These are phyloP conservation scores for Taphrorychus bicolor DNA, from an alignment of 2,888 invertebrate genomes.

Conservation along the genomic window DNA sequence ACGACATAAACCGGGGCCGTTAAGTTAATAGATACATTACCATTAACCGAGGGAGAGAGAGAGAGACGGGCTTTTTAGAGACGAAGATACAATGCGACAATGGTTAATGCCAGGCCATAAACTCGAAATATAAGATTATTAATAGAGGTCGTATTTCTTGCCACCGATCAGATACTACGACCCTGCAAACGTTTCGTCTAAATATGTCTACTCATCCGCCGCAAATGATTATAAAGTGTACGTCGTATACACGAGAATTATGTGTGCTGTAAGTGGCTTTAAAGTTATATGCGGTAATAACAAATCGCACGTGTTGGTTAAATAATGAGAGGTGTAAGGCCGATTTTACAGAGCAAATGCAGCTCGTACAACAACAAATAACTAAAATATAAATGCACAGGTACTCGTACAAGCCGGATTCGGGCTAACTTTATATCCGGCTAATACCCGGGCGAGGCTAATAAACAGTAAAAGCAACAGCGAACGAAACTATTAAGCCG, in stretches of 20 bases:
- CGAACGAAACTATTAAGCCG: conserved; percentile 21
- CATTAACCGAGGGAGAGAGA: conserved; percentile 25
- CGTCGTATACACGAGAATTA: neutral
- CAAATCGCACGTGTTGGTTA: too few relatives aligned
- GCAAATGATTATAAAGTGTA: neutral
- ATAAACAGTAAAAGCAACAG: conserved; percentile 20
- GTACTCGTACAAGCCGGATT: neutral
- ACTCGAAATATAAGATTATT: conserved; percentile 25
- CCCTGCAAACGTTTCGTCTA: neutral
- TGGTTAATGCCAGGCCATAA: conserved; percentile 29
- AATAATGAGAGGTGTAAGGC: too few relatives aligned
- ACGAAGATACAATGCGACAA: conserved; percentile 26
- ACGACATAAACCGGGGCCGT: conserved; percentile 5
- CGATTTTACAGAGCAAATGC: too few relatives aligned
- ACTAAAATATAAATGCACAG: conserved; percentile 1
- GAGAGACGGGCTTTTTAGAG: conserved; percentile 12
- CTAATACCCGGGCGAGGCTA: conserved; percentile 17
- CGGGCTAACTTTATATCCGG: conserved; percentile 10
- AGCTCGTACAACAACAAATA: too few relatives aligned
- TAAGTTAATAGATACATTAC: conserved; percentile 26
- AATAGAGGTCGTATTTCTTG: conserved; percentile 27
- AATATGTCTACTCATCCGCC: conserved; percentile 1
- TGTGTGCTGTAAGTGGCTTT: neutral
- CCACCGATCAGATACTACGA: conserved; percentile 16
- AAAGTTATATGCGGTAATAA: too few relatives aligned